These are phyloP conservation scores for Sylvicola cinctus DNA, from an alignment of 2,888 invertebrate genomes.

Conservation along the genomic window DNA sequence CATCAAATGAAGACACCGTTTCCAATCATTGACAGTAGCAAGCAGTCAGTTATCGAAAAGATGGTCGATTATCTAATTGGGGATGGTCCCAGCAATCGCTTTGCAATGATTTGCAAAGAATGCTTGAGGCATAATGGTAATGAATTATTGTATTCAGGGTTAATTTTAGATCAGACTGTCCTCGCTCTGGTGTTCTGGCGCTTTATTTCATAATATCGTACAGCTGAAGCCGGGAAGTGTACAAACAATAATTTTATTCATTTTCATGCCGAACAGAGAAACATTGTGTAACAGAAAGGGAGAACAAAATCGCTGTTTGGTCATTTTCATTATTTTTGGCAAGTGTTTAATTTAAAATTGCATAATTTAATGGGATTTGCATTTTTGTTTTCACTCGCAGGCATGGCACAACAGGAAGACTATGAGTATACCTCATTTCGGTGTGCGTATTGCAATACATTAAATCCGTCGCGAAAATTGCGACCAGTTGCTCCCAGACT, in stretches of 20 bases:
- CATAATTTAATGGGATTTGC: no score
- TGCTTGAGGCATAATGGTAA: slow-evolving; percentile 87
- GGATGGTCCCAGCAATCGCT: slow-evolving; percentile 87
- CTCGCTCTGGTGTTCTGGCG: slow-evolving; percentile 10
- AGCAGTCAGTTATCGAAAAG: slow-evolving; percentile 66
- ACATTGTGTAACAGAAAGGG: no score
- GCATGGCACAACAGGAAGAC: slow-evolving; percentile 50
- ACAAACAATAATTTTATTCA: no score
- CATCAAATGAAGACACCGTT: slow-evolving; percentile 16
- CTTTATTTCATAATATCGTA: slow-evolving; percentile 1
- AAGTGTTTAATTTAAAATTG: no score
- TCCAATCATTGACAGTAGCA: slow-evolving; percentile 27
- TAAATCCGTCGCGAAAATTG: slow-evolving; percentile 78
- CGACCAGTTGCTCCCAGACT: slow-evolving; percentile 53
- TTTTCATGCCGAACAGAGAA: no score
- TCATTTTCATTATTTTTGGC: no score
- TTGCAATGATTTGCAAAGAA: slow-evolving; percentile 79
- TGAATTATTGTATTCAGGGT: slow-evolving; percentile 9
- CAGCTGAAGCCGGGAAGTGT: no score
- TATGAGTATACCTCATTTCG: slow-evolving; percentile 60
- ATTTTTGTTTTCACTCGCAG: slow-evolving; percentile 18
- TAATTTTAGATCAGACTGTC: no score
- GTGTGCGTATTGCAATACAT: slow-evolving; percentile 74
- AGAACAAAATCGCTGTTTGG: no score
- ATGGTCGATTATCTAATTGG: slow-evolving; percentile 87